Evolutionary conservation across 2,797 vertebrate genomes (phyloP), one percentile per base, ranked within the genome.

Genomic region (Megalops cyprinoides): DNA sequence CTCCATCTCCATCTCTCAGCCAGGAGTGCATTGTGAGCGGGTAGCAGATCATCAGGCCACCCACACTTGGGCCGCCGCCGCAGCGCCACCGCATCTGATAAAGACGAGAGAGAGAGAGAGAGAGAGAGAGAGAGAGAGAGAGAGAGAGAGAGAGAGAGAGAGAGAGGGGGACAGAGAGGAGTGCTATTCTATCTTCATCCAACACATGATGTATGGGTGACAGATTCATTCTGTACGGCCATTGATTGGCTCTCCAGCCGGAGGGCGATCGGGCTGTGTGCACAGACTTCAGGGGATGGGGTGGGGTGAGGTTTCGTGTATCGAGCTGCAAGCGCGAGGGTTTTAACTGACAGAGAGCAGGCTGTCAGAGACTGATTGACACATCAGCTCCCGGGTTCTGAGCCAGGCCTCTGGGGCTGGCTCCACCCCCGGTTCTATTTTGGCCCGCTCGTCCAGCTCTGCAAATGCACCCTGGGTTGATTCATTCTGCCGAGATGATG

Each of bases 291-390:
- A 12, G 58, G 58, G 8, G 58, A 12, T 20, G 4, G 58, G 58
- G 7, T 7, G 49, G 7, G 49, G 18, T 1, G 49, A 15, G 49
- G n/a, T n/a, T n/a, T n/a, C n/a, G n/a, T n/a, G n/a, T n/a, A n/a
- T n/a, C n/a, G n/a, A n/a, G n/a, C n/a, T n/a, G n/a, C n/a, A 53
- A 15, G 62, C 9, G 7, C 37, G 10, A 1, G 28, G 37, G 14
- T 37, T 65, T 46, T 73, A 39, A 73, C 18, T 73, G 69, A 73
- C 69, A 73, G 69, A 8, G 23, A 15, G 20, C 20, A 34, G 39
- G 69, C 37, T 73, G 42, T 42, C 69, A 46, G 69, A 8, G 10
- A 73, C n/a, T 73, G 39, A 73, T 15, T 25, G 69, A 73, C n/a
- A 23, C 23, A n/a, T 37, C 20, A 73, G 69, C 20, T 44, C 39